Conservation (phyloP, 2,113 vertebrate species). For the Festucalex cinctus region DNA sequence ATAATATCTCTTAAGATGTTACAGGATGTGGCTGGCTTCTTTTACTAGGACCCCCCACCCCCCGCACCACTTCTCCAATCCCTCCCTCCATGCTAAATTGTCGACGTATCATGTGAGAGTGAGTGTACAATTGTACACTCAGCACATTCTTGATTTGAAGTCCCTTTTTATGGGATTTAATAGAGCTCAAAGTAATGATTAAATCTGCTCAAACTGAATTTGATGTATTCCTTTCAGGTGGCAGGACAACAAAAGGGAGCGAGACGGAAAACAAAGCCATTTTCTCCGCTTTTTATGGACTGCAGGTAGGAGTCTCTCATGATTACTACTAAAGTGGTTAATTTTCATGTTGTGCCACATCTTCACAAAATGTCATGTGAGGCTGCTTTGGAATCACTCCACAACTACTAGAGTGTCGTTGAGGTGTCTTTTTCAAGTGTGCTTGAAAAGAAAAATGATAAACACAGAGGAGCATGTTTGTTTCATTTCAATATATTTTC, state of each 20-base stretch:
- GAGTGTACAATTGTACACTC: background rate
- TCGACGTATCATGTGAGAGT: slow-evolving; percentile 35
- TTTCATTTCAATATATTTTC: too few relatives aligned
- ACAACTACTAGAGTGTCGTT: background rate
- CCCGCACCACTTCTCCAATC: slow-evolving; percentile 6
- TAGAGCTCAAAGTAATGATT: background rate
- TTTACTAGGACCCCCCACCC: slow-evolving; percentile 24
- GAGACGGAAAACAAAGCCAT: slow-evolving; percentile 35
- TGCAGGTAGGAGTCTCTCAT: slow-evolving; percentile 59
- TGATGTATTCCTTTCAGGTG: slow-evolving; percentile 24
- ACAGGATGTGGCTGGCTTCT: slow-evolving; percentile 51
- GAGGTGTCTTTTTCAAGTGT: background rate
- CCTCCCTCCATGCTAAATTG: background rate
- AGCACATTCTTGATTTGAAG: background rate
- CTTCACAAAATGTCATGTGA: background rate
- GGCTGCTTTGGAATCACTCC: background rate
- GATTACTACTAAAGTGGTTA: background rate
- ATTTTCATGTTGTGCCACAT: background rate
- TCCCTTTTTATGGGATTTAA: background rate
- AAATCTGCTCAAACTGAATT: background rate
- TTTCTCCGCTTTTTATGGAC: slow-evolving; percentile 71
- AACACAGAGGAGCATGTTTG: too few relatives aligned
- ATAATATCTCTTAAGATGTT: background rate
- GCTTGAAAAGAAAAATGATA: too few relatives aligned
- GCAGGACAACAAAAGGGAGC: slow-evolving; percentile 26